A percentile compares a stretch with the other conserved stretches of the same genome.
phyloP scores from a whole-genome alignment of 2,797 vertebrate species.

The Propithecus deckenii region DNA sequence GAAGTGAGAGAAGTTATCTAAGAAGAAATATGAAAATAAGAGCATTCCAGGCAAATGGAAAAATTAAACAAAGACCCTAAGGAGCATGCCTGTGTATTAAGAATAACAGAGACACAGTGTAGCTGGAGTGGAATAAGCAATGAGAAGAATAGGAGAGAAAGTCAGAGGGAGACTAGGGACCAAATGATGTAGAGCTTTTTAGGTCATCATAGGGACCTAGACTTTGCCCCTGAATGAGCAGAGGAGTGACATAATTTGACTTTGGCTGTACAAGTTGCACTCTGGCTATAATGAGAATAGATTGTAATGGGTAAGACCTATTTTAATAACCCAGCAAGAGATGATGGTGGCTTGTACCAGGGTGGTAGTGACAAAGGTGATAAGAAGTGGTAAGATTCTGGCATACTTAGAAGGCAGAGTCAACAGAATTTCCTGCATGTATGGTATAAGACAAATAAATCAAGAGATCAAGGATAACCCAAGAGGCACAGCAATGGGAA shows the following conservation, averaged over 20 bases:
- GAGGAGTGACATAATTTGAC: not conserved
- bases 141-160: not conserved
- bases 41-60: not conserved
- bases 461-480: not conserved
- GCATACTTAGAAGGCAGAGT: not conserved
- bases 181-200: not conserved
- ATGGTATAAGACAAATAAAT: not conserved
- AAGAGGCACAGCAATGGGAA: not conserved
- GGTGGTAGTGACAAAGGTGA: too few species aligned
- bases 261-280: not conserved
- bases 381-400: not conserved
- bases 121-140: not conserved
- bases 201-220: not conserved
- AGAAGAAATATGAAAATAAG: not conserved
- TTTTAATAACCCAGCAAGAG: not conserved
- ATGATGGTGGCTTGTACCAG: not conserved
- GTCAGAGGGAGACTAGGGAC: too few species aligned
- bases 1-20: not conserved
- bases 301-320: not conserved
- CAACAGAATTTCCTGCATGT: not conserved
- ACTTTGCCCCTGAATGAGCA: not conserved
- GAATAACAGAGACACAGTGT: not conserved
- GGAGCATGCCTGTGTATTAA: not conserved
- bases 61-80: not conserved
- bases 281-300: not conserved